phyloP scores from a whole-genome alignment of 2,113 vertebrate species.

The Passerina amoena region DNA sequence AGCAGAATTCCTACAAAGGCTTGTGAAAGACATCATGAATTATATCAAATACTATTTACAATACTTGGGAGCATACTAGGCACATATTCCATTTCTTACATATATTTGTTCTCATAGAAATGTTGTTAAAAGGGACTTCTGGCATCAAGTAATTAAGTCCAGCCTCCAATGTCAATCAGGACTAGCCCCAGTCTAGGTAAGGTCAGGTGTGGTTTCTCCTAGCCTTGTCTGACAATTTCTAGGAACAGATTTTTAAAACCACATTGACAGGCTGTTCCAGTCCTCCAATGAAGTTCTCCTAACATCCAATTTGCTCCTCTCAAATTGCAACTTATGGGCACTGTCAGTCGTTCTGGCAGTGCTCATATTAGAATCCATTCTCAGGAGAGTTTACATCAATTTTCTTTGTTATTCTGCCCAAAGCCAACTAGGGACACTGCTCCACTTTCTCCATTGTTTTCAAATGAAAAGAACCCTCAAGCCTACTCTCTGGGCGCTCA shows the following conservation, averaged over 20 bases:
- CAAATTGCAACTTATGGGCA: not conserved
- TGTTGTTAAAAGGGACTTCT: not conserved
- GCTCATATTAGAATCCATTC: not conserved
- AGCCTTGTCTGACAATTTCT: not conserved
- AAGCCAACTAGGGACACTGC: not conserved
- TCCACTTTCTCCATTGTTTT: not conserved
- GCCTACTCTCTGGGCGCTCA: not conserved
- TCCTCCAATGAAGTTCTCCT: not conserved
- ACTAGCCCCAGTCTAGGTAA: not conserved
- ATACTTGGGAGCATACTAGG: not conserved
- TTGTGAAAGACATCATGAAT: not conserved
- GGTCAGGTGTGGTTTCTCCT: not conserved
- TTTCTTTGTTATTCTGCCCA: not conserved
- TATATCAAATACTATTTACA: not conserved
- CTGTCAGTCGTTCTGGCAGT: not conserved
- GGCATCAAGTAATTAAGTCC: not conserved
- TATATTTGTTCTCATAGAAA: not conserved
- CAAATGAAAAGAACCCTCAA: not conserved
- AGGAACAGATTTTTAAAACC: not conserved
- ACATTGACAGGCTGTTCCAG: not conserved
- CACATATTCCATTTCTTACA: not conserved
- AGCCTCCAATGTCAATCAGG: not conserved
- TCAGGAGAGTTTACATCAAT: not conserved
- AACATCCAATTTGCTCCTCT: not conserved
- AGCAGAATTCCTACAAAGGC: not conserved